Base-by-base conservation (phyloP, 2,113 vertebrate genomes). In the Poeciliopsis prolifica region DNA sequence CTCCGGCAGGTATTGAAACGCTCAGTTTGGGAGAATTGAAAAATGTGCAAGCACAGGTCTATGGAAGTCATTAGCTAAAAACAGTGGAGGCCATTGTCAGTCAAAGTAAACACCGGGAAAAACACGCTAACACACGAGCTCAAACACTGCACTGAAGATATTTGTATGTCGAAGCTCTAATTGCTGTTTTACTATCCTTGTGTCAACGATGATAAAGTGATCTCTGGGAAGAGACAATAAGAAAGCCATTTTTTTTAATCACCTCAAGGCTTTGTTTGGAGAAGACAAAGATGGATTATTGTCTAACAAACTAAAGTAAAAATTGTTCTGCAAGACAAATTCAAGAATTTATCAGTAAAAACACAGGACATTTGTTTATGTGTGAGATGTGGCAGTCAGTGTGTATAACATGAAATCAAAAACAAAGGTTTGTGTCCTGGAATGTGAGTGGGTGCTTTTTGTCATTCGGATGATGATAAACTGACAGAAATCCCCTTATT, bases 21-120 rank as follows among this genome's bases (percentile, higher is more conserved):
- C 24, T 58, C 33, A 37, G 22, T 22, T 58, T 0, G 68, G 37
- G 64, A 7, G 1, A 17, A 33, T 65, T 19, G 12, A 68, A 19
- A 40, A 77, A 86, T 79, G 74, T 71, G 65, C 68, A 66, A 62
- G 68, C 42, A 70, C 65, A 61, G 66, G 28, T 85, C 72, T 86
- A 77, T 35, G 40, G 58, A 31, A 62, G 40, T 79, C 65, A 76
- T 66, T 37, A 66, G 24, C 24, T 26, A 37, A n/a, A 83, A 74
- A 37, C 28, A 66, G 9, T 48, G 60, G 58, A 9, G 22, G 3
- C n/a, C 51, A 24, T 58, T 58, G 51, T 58, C 24, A 58, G 24
- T 58, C 51, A 24, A 58, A n/a, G 22, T 58, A 58, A 58, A 58
- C 51, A 58, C 19, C 11, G 51, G 24, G 24, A 13, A 24, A 68